Evolutionary conservation across 2,113 vertebrate species (phyloP), one percentile per base, ranked within the genome.

Genomic region (Notarius lentiginosus): DNA sequence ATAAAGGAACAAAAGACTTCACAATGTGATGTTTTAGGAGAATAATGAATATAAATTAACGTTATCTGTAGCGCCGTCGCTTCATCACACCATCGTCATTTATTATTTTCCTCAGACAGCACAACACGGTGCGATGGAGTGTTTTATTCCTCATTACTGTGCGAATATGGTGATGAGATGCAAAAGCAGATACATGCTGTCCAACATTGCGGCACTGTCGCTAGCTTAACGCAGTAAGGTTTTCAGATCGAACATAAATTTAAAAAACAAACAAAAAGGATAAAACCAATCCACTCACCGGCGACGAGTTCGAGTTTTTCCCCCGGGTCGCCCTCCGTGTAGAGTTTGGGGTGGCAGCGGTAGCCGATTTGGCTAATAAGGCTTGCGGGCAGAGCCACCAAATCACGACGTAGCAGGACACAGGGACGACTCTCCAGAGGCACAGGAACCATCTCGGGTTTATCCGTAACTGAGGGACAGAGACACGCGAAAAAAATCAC

Each of bases 301-400:
- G 96, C 98, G 49, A 99, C 98, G 0, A 99, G 95, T 93, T 99
- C 98, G 91, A 99, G 96, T 91, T 99, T 99, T 89, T 99, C 98
- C 9, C 98, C 98, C 0, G 98, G 98, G 91, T 99, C 98, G 4
- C 98, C 98, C 92, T 99, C 98, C 0, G 98, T 97, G 95, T 99
- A 99, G 89, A 99, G 98, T 65, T 99, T 99, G 0, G 97, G 97
- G 93, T 99, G 98, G 92, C 98, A 99, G n/a, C 98, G 97, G 92
- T 99, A 99, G 0, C 98, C 98, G 0, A 99, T 99, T 91, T 99
- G 98, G 91, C 97, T 99, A 95, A 99, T 98, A 72, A 99, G 96
- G 88, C 98, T 99, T 88, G 98, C 98, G 0, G 98, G 98, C 73
- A 99, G 96, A 0, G 98, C 98, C 47, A 99, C 98, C 53, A 99